Conservation (phyloP, 2,113 vertebrate species). For the Ammodytes marinus region DNA sequence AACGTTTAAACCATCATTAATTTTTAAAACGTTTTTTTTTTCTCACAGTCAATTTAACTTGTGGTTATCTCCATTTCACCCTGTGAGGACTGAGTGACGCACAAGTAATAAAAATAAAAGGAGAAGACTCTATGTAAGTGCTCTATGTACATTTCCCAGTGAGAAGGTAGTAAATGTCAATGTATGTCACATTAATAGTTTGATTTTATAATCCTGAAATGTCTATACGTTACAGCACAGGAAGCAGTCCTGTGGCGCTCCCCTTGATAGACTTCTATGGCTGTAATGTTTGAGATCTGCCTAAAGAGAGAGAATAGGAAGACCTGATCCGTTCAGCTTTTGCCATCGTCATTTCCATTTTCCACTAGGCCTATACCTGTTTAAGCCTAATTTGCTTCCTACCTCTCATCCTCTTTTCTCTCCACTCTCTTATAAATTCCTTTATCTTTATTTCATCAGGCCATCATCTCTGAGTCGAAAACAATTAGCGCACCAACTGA, state of each 20-base stretch:
- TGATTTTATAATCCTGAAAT: not conserved
- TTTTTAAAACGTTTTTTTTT: not conserved
- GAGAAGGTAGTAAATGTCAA: not conserved
- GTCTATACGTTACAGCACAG: not conserved
- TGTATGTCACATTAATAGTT: not conserved
- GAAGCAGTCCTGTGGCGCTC: not conserved
- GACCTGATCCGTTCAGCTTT: not conserved
- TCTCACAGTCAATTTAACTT: conserved; percentile 2
- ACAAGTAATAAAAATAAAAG: not conserved
- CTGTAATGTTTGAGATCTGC: conserved; percentile 1
- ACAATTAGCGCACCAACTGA: conserved; percentile 64
- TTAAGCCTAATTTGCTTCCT: conserved; percentile 1
- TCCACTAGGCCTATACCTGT: conserved; percentile 1
- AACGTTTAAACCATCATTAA: not conserved
- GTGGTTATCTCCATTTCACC: not conserved
- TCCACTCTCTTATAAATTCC: conserved; percentile 58
- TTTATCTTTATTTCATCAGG: conserved; percentile 78
- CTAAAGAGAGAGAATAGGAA: not conserved
- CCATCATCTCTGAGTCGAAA: conserved; percentile 73
- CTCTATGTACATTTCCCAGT: not conserved
- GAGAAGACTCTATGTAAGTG: not conserved
- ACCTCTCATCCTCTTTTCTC: conserved; percentile 13
- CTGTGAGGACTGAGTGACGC: not conserved
- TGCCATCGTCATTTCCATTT: conserved; percentile 19
- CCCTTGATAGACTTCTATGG: not conserved